phyloP scores from a whole-genome alignment of 2,888 invertebrate species.

The Patella caerulea region DNA sequence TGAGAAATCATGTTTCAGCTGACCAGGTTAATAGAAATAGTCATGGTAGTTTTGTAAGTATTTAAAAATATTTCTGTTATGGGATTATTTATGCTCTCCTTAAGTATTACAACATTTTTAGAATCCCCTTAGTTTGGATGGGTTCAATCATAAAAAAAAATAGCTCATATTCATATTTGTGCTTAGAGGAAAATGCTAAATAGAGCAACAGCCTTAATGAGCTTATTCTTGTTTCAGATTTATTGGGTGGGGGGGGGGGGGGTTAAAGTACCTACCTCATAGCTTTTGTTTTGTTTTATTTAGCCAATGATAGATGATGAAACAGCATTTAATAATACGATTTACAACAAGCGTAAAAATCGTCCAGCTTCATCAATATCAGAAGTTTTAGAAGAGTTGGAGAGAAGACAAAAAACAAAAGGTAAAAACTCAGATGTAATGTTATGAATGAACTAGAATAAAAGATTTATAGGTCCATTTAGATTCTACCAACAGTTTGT shows the following conservation, averaged over 20 bases:
- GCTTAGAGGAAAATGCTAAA: too few species aligned
- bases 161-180: too few species aligned
- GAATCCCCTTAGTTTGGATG: too few species aligned
- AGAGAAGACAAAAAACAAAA: slow-evolving; percentile 47
- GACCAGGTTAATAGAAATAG: slow-evolving; percentile 30
- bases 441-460: too few species aligned
- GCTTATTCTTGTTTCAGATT: background rate
- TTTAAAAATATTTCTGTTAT: too few species aligned
- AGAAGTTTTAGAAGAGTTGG: slow-evolving; percentile 63
- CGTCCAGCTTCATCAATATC: slow-evolving; percentile 66
- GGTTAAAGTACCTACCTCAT: background rate
- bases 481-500: too few species aligned
- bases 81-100: too few species aligned
- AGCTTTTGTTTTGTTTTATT: slow-evolving; percentile 19
- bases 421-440: too few species aligned
- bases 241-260: background rate
- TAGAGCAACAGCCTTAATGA: too few species aligned
- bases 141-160: too few species aligned
- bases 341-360: slow-evolving; percentile 59
- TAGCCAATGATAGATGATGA: slow-evolving; percentile 53
- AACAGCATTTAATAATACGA: slow-evolving; percentile 42
- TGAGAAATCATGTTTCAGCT: background rate
- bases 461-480: too few species aligned
- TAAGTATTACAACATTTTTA: too few species aligned
- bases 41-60: slow-evolving; percentile 38